Conservation (phyloP, 2,888 invertebrate genomes). For the Hymenopus coronatus region DNA sequence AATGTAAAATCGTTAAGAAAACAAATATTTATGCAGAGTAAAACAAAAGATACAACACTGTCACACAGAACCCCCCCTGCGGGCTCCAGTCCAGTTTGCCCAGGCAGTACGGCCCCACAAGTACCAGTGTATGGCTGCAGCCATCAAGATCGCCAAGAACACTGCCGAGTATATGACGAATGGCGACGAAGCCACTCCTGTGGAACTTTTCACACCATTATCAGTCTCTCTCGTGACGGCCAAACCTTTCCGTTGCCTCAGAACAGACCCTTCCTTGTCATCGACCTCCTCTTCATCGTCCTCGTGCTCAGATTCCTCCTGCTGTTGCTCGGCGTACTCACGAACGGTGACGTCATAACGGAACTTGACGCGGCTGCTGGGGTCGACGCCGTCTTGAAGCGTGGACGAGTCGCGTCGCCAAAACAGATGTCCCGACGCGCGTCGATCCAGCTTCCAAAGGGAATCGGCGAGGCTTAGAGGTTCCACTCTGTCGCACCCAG, state of each 20-base stretch:
- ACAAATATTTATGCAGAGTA: background rate
- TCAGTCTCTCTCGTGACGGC: background rate
- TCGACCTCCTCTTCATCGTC: background rate
- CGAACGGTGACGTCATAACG: slow-evolving; percentile 55
- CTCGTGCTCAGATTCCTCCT: background rate
- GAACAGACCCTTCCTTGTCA: background rate
- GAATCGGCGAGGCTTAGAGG: background rate
- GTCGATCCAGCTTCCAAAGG: slow-evolving; percentile 46
- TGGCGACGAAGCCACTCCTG: background rate
- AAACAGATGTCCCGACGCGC: slow-evolving; percentile 44
- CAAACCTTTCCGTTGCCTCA: background rate
- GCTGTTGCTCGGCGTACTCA: slow-evolving; percentile 43
- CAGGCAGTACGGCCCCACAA: background rate
- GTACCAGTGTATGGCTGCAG: background rate
- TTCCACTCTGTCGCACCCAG: background rate
- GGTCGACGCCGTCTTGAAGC: background rate
- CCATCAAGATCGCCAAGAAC: background rate
- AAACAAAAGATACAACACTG: background rate
- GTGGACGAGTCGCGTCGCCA: slow-evolving; percentile 45
- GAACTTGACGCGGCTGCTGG: slow-evolving; percentile 49
- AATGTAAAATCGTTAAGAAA: no score
- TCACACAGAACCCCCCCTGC: background rate
- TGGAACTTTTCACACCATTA: background rate
- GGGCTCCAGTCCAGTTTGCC: background rate
- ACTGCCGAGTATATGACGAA: background rate